phyloP scores from a whole-genome alignment of 2,888 invertebrate genomes.

The Andrena bicolor region DNA sequence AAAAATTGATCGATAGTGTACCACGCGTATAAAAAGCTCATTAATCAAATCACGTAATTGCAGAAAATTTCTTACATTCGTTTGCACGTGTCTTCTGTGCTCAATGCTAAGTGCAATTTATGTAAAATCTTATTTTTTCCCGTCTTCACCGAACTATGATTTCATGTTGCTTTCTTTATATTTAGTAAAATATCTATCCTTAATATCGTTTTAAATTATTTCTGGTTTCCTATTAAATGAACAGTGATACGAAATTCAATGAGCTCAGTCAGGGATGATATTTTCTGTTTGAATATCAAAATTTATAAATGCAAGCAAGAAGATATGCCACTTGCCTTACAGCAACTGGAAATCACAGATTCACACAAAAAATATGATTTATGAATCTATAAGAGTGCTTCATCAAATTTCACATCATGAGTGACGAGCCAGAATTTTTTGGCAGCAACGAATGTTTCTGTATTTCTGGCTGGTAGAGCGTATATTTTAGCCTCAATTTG shows the following conservation, averaged over 20 bases:
- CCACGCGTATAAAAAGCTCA: constrained; percentile 11
- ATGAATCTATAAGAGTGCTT: not conserved
- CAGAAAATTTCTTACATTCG: not conserved
- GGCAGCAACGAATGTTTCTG: not conserved
- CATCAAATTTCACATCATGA: not conserved
- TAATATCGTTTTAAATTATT: too few species aligned
- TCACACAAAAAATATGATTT: too few species aligned
- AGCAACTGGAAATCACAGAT: too few species aligned
- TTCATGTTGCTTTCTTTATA: too few species aligned
- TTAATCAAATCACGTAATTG: constrained; percentile 27
- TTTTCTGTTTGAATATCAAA: too few species aligned
- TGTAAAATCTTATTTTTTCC: not conserved
- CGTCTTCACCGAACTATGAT: too few species aligned
- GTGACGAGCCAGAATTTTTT: not conserved
- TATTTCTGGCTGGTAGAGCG: not conserved
- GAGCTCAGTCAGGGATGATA: too few species aligned
- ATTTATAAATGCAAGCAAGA: too few species aligned
- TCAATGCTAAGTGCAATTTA: not conserved
- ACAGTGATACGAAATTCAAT: too few species aligned
- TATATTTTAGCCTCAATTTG: not conserved
- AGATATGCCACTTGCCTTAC: too few species aligned
- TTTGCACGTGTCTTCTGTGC: not conserved
- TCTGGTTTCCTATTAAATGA: too few species aligned
- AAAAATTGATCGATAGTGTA: constrained; percentile 28
- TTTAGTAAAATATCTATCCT: too few species aligned